Percentiles rank a stretch among this genome's conserved stretches.
These are phyloP conservation scores for Novumbra hubbsi DNA, from an alignment of 2,797 vertebrate genomes.

Conservation along the genomic window DNA sequence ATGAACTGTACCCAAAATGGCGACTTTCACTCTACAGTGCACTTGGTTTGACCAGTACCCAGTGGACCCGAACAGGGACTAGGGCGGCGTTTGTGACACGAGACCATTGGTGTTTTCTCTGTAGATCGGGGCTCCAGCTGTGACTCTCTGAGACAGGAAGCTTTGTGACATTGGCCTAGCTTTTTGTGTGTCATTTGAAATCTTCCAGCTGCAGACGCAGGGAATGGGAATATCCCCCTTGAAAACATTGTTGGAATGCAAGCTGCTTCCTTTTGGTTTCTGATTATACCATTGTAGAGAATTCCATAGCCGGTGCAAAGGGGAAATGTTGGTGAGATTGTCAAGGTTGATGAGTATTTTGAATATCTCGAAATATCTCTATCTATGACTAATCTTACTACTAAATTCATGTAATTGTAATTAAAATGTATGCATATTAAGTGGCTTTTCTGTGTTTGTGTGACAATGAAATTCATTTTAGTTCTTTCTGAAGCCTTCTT, in stretches of 20 bases:
- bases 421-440: too few relatives aligned
- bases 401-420: too few relatives aligned
- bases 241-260: background rate
- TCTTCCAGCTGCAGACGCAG: constrained; percentile 1
- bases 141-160: background rate
- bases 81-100: background rate
- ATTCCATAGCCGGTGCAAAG: background rate
- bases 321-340: too few relatives aligned
- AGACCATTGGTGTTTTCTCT: background rate
- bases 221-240: background rate
- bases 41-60: background rate
- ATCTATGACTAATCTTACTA: too few relatives aligned
- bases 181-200: background rate
- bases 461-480: too few relatives aligned
- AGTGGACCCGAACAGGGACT: background rate
- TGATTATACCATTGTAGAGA: background rate
- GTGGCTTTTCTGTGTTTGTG: too few relatives aligned
- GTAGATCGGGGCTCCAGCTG: background rate
- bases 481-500: too few relatives aligned
- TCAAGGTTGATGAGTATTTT: too few relatives aligned
- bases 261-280: background rate
- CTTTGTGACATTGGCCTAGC: background rate
- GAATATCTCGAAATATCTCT: too few relatives aligned
- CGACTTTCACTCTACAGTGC: background rate
- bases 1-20: background rate